These are phyloP conservation scores for Centropus unirufus DNA, from an alignment of 2,113 vertebrate species.

Conservation along the genomic window DNA sequence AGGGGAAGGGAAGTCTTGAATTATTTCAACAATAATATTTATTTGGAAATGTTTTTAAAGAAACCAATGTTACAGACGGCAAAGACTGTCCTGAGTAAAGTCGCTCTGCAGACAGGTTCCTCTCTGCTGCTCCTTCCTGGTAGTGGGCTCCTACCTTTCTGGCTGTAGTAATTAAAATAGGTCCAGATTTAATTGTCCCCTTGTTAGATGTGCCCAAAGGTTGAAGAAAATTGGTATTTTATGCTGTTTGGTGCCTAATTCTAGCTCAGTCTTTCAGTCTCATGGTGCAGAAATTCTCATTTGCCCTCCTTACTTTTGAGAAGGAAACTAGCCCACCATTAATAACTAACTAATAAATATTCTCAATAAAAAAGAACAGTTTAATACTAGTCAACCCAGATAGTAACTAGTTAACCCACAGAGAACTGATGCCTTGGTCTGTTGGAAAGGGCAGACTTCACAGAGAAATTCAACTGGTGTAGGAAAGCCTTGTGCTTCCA, in stretches of 20 bases:
- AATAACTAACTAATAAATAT: background rate
- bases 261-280: background rate
- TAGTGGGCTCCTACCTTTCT: background rate
- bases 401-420: background rate
- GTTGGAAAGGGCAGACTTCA: background rate
- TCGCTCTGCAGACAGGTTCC: background rate
- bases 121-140: background rate
- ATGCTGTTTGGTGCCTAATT: background rate
- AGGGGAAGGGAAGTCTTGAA: background rate
- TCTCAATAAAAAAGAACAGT: background rate
- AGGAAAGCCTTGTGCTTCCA: background rate
- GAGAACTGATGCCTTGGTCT: background rate
- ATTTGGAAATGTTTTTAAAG: background rate
- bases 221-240: background rate
- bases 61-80: background rate
- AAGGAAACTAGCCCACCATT: background rate
- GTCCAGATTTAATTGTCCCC: background rate
- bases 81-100: background rate
- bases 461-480: background rate
- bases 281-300: background rate
- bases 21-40: conserved; percentile 6
- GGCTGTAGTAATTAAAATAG: background rate
- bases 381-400: background rate
- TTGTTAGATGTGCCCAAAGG: background rate
- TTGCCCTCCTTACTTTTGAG: background rate